Base-by-base conservation (phyloP, 2,888 invertebrate species). In the Chouioia cunea region DNA sequence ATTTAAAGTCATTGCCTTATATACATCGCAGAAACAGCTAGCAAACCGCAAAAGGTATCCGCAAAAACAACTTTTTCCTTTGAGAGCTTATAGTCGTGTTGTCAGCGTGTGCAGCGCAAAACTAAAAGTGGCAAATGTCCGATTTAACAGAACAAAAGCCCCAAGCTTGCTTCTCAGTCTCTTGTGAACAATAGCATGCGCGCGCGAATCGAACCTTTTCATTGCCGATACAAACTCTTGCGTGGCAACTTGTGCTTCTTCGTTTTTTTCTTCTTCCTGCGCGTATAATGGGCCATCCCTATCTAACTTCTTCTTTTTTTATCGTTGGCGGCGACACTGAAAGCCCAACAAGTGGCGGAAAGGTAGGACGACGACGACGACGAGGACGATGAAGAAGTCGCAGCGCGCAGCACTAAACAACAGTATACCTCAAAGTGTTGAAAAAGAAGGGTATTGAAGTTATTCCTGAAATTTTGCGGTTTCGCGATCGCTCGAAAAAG, bases 151-250 rank as follows among this genome's bases (percentile, higher is more conserved):
- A 67, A 70, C 73, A 70, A 73, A 73, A 70, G 73, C 56, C 70
- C 14, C 16, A 53, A n/a, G n/a, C n/a, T n/a, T n/a, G n/a, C n/a
- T n/a, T n/a, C n/a, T n/a, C n/a, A n/a, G n/a, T n/a, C n/a, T n/a
- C n/a, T n/a, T n/a, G 22, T 16, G 36, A 6, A 73, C 69, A 63
- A 65, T 36, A 67, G 67, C 66, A 16, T 15, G n/a, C n/a, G n/a
- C 47, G 18, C n/a, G 52, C 62, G 65, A 73, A 70, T 70, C 73
- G 73, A 71, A 67, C 47, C 66, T 66, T 66, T 62, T 54, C 54
- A 47, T 58, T 47, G 50, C 47, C 15, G 78, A 78, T 78, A 77
- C 74, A 63, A 57, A 69, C 73, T 46, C 53, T 52, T 48, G 20
- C 36, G 12, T 43, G 36, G 43, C 50, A 53, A 46, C 52, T 66